Evolutionary conservation across 2,113 vertebrate species (phyloP).

Genomic region (Oceanodroma tethys): DNA sequence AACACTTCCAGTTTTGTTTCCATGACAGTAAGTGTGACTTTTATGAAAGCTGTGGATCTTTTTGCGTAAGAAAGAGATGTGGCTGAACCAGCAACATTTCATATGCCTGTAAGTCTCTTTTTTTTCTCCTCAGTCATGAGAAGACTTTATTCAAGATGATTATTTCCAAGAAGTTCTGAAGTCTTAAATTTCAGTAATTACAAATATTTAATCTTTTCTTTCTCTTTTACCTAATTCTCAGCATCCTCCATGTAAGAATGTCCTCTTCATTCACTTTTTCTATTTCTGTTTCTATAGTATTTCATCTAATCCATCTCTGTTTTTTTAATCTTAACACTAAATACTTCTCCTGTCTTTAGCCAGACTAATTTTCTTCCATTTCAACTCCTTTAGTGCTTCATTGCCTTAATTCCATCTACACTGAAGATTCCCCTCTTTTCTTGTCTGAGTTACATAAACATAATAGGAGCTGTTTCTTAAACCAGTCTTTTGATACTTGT

Average conservation of each 20-base stretch:
- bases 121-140: background rate
- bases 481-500: background rate
- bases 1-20: conserved; percentile 37
- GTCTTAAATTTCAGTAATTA: background rate
- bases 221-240: background rate
- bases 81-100: background rate
- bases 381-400: background rate
- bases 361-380: background rate
- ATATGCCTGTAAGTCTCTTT: background rate
- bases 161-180: background rate
- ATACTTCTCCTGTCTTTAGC: background rate
- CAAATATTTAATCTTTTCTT: background rate
- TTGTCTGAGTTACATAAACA: background rate
- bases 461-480: background rate
- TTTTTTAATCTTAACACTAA: background rate
- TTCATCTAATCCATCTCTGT: background rate
- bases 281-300: background rate
- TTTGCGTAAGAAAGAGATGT: background rate
- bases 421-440: background rate
- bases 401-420: background rate
- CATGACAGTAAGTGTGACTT: conserved; percentile 49
- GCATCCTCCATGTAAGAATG: background rate
- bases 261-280: background rate
- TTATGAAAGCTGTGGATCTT: background rate
- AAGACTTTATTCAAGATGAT: background rate